phyloP scores from a whole-genome alignment of 2,113 vertebrate genomes.

The Callaeas wilsoni region DNA sequence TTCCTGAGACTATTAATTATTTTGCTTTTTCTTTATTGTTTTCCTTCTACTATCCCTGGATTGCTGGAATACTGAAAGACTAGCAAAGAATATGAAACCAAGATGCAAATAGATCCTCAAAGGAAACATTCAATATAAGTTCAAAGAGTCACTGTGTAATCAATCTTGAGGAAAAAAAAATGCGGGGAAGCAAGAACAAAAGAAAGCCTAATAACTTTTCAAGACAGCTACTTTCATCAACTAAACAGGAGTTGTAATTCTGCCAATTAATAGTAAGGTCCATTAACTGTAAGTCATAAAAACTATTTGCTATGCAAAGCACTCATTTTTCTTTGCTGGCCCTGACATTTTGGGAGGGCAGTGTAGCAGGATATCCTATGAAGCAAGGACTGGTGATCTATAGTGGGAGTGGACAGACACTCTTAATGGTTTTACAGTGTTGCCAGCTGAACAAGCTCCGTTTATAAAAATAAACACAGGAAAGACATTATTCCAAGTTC shows the following conservation, averaged over 20 bases:
- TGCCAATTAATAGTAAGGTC: constrained; percentile 12
- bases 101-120: constrained; percentile 6
- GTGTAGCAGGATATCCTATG: background rate
- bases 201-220: constrained; percentile 35
- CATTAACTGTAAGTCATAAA: constrained; percentile 8
- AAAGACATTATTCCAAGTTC: background rate
- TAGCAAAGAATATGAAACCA: background rate
- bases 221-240: constrained; percentile 26
- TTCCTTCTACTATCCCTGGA: background rate
- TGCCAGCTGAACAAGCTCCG: background rate
- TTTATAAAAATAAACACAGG: background rate
- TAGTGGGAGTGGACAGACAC: background rate
- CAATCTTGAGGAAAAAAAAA: background rate
- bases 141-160: constrained; percentile 29
- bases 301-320: background rate
- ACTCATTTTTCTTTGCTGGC: background rate
- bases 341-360: background rate
- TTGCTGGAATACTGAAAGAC: background rate
- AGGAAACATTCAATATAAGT: constrained; percentile 22
- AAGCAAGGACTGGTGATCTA: background rate
- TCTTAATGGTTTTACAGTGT: background rate
- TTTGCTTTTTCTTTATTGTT: background rate
- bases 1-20: background rate
- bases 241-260: constrained; percentile 30
- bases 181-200: constrained; percentile 10